Evolutionary conservation across 2,888 invertebrate species (phyloP).

Genomic region (Terebella lapidaria): DNA sequence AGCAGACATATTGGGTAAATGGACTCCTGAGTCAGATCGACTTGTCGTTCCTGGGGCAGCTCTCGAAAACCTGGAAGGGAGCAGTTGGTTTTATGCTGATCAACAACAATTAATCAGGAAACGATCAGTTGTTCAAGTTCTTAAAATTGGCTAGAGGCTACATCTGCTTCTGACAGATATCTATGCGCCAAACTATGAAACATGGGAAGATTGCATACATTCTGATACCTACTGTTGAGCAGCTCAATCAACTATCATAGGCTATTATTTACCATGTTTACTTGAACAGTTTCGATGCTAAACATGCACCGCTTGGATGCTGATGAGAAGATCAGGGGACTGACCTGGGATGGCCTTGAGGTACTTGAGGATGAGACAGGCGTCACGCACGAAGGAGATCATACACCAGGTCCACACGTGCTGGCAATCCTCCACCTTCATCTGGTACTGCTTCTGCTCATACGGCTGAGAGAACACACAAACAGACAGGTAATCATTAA

Average conservation of each 20-base stretch:
- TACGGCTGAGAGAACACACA: not conserved
- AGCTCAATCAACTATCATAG: no score
- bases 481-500: not conserved
- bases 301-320: no score
- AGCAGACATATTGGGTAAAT: conserved; percentile 41
- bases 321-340: no score
- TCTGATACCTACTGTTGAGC: no score
- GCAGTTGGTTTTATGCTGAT: no score
- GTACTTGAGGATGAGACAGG: conserved; percentile 38
- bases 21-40: conserved; percentile 39
- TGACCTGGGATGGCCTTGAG: conserved; percentile 44
- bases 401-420: conserved; percentile 19
- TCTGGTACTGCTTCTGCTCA: not conserved
- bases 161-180: no score
- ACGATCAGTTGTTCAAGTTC: no score
- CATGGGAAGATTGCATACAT: no score
- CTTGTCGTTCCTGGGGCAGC: conserved; percentile 39
- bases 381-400: conserved; percentile 28
- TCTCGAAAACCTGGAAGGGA: conserved; percentile 37
- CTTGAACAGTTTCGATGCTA: no score
- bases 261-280: no score
- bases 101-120: not conserved
- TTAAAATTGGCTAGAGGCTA: no score
- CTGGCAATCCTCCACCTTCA: conserved; percentile 15
- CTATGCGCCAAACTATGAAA: no score